Percentiles rank a stretch among this genome's conserved stretches.
Conservation (phyloP, 2,113 vertebrate species). For the Actenoides hombroni region DNA sequence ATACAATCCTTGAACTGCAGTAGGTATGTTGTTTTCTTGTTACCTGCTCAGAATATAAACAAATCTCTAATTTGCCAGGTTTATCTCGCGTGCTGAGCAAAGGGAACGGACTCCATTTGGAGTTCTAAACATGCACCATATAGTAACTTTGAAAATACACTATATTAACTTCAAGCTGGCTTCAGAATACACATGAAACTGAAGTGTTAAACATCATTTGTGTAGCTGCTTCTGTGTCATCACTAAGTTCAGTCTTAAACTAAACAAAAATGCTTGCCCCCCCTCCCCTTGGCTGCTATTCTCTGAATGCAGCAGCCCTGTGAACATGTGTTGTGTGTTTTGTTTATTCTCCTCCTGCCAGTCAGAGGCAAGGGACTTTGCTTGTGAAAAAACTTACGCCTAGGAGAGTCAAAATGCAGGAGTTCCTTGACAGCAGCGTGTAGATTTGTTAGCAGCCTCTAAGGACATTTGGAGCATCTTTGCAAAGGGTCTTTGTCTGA, state of each 20-base stretch:
- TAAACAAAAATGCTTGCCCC: not conserved
- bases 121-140: not conserved
- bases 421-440: not conserved
- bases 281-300: accelerated
- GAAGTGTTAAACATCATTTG: not conserved
- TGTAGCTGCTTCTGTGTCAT: not conserved
- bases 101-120: slow-evolving; percentile 30
- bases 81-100: not conserved
- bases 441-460: not conserved
- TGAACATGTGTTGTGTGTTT: not conserved
- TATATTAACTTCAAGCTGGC: not conserved
- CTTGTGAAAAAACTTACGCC: not conserved
- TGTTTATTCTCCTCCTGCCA: not conserved
- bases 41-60: slow-evolving; percentile 60
- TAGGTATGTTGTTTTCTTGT: not conserved
- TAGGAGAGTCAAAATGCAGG: not conserved
- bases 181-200: slow-evolving; percentile 21
- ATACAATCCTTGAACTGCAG: not conserved
- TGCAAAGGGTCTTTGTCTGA: not conserved
- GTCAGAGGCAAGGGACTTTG: not conserved
- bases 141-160: slow-evolving; percentile 6
- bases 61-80: slow-evolving; percentile 25
- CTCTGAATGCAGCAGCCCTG: not conserved
- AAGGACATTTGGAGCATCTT: not conserved
- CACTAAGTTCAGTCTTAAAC: not conserved